Conservation (phyloP, 1,140 invertebrate genomes). For the Pseudomyrmex gracilis region DNA sequence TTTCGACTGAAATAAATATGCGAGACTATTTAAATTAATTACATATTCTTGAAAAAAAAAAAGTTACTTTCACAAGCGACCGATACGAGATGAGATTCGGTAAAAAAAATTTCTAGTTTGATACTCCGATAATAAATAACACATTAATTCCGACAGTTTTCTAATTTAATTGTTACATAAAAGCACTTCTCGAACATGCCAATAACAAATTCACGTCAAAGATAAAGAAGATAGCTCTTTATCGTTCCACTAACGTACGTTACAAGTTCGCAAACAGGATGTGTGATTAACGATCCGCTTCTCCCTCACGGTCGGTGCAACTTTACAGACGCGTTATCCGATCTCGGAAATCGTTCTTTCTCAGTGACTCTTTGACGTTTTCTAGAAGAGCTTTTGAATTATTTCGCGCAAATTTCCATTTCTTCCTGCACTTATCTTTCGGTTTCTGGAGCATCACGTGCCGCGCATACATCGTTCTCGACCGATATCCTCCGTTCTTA, state of each 20-base stretch:
- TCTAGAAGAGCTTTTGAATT: not conserved
- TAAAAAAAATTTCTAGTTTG: too few species aligned
- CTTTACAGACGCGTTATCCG: conserved; percentile 18
- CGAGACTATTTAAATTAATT: too few species aligned
- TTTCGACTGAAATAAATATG: too few species aligned
- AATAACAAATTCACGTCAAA: conserved; percentile 19
- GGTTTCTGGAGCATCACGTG: not conserved
- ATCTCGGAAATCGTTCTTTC: not conserved
- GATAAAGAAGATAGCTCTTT: not conserved
- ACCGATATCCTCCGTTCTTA: too few species aligned
- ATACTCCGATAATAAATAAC: too few species aligned
- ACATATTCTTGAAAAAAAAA: too few species aligned
- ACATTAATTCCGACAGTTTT: not conserved
- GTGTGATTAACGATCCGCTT: conserved; percentile 12
- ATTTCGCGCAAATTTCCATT: not conserved
- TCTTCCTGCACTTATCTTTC: not conserved
- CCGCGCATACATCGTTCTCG: too few species aligned
- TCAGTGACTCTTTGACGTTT: conserved; percentile 11
- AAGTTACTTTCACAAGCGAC: too few species aligned
- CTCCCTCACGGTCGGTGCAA: not conserved
- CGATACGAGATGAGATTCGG: too few species aligned
- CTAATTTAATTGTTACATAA: conserved; percentile 7
- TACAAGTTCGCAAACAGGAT: not conserved
- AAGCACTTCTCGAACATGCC: not conserved
- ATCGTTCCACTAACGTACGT: not conserved